Evolutionary conservation across 2,797 vertebrate genomes (phyloP).

Genomic region (Ciconia nigra): DNA sequence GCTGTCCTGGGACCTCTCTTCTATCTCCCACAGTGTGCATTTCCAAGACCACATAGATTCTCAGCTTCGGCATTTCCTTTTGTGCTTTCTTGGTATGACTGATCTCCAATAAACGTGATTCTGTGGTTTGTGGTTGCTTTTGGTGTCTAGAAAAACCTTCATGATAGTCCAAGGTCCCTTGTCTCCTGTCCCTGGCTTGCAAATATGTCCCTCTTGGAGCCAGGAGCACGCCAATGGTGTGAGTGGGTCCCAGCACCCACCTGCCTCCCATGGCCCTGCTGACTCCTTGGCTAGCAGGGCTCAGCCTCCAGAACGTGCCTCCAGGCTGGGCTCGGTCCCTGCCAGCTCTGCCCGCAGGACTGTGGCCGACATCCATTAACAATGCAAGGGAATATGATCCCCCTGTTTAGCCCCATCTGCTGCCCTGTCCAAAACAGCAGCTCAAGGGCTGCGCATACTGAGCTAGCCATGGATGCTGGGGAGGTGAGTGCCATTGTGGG

Average conservation of each 20-base stretch:
- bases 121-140: neutral
- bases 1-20: neutral
- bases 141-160: neutral
- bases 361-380: neutral
- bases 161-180: neutral
- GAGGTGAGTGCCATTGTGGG: neutral
- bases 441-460: accelerated
- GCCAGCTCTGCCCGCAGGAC: neutral
- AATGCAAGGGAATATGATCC: neutral
- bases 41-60: neutral
- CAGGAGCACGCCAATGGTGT: accelerated
- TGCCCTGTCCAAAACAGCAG: neutral
- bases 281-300: neutral
- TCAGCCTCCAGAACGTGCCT: neutral
- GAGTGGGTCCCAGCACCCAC: neutral
- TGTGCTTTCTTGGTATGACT: neutral
- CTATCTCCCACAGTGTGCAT: neutral
- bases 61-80: neutral
- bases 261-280: accelerated
- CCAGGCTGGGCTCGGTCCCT: neutral
- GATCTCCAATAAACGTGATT: neutral
- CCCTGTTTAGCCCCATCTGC: neutral
- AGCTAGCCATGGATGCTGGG: neutral
- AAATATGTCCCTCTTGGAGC: neutral
- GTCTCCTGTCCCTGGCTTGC: accelerated